Evolutionary conservation across 2,797 vertebrate species (phyloP).

Genomic region (Gastrophryne carolinensis): DNA sequence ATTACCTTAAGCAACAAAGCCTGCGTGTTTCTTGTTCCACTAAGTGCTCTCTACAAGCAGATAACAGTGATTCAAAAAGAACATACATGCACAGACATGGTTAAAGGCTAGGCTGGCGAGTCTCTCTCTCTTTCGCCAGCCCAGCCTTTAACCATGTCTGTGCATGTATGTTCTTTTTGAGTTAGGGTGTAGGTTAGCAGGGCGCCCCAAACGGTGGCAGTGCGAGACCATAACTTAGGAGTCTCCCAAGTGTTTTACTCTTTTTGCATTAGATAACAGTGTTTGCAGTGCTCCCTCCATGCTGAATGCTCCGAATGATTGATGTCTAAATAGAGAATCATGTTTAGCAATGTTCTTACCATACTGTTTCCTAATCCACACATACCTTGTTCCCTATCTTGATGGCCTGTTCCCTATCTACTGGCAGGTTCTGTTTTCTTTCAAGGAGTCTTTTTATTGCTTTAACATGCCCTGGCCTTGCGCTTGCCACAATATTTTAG

Average conservation of each 20-base stretch:
- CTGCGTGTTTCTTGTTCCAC: neutral
- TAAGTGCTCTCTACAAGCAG: neutral
- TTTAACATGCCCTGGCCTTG: neutral
- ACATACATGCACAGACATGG: neutral
- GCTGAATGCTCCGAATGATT: neutral
- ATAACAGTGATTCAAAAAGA: neutral
- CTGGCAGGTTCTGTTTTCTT: neutral
- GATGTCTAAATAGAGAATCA: constrained; percentile 1
- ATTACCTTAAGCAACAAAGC: neutral
- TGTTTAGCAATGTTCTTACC: neutral
- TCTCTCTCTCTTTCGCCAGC: no score
- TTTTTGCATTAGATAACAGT: neutral
- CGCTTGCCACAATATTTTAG: no score
- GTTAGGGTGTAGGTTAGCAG: no score
- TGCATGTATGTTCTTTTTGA: neutral
- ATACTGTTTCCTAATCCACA: neutral
- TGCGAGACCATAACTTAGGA: no score
- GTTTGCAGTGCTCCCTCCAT: constrained; percentile 1
- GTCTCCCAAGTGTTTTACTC: no score
- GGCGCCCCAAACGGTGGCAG: no score
- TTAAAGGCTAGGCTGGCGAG: no score
- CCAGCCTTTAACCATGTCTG: no score
- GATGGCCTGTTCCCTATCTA: neutral
- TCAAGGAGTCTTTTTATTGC: neutral
- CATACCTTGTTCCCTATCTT: neutral